Evolutionary conservation across 2,888 invertebrate species (phyloP), one percentile per base, ranked within the genome.

Genomic region (Argyra leucocephala): DNA sequence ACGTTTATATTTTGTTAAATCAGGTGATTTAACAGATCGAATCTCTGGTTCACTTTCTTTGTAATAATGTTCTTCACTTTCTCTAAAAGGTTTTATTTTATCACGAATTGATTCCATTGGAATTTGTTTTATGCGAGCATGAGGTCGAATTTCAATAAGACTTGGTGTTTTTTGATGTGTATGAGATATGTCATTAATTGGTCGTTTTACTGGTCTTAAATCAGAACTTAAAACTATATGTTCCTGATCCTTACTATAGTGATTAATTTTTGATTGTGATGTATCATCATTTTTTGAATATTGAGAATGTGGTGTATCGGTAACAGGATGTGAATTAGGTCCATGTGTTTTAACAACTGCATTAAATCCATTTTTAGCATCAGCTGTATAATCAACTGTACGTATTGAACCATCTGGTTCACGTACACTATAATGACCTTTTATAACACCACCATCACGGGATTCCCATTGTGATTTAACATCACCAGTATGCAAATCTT

Each of bases 321-420:
- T 75, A 5, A 77, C 70, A 22, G 78, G 79, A 72, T 80, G 79
- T 1, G 78, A 76, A 67, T 76, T 80, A 4, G 80, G 78, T 3
- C 80, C 80, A 58, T 80, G 77, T 0, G 80, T 80, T 70, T 83
- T 83, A 0, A 84, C 83, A 5, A 83, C 78, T 0, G 83, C 83
- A 71, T 83, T 83, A 69, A 84, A 84, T 3, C 84, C 84, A 65
- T 77, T 77, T 66, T 82, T 80, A 26, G 80, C 78, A 71, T 83
- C 84, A 0, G 84, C 84, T 2, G 83, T 84, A 66, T 84, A 84
- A 67, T 83, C 81, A 1, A 84, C 84, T 0, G 81, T 80, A 63
- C 84, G 78, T 66, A 83, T 79, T 7, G 83, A 81, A 62, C 88
- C 88, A 73, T 87, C 88, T 57, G 87, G 84, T 75, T 88, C 87